These are phyloP conservation scores for Agelastica alni DNA, from an alignment of 2,888 invertebrate species.

Conservation along the genomic window DNA sequence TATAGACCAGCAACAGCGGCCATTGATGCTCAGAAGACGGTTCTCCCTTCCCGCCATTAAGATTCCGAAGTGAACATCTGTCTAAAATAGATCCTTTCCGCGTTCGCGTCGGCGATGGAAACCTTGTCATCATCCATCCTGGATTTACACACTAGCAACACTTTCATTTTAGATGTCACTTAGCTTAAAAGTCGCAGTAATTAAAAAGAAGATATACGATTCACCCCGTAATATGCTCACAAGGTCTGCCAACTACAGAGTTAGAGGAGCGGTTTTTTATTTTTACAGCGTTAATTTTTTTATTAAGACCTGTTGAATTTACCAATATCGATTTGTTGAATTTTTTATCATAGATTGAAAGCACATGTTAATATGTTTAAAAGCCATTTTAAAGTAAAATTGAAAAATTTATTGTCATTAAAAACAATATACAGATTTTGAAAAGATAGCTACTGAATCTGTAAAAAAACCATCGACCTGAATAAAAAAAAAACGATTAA, in stretches of 20 bases:
- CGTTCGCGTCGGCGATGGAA: constrained; percentile 1
- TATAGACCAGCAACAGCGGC: constrained; percentile 81
- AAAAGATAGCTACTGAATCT: too few relatives aligned
- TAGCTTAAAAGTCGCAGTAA: constrained; percentile 7
- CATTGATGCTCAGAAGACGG: constrained; percentile 57
- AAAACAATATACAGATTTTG: too few relatives aligned
- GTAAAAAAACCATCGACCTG: too few relatives aligned
- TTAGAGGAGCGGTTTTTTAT: too few relatives aligned
- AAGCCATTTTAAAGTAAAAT: too few relatives aligned
- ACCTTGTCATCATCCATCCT: constrained; percentile 17
- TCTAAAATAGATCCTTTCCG: constrained; percentile 14
- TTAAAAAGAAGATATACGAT: constrained; percentile 8
- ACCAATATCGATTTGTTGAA: too few relatives aligned
- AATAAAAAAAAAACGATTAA: too few relatives aligned
- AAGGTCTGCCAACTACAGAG: background rate
- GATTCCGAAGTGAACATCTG: constrained; percentile 34
- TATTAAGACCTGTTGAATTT: too few relatives aligned
- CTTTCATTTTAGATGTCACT: constrained; percentile 15
- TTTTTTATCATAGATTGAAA: too few relatives aligned
- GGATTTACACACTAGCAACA: constrained; percentile 17
- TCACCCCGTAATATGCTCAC: background rate
- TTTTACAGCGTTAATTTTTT: too few relatives aligned
- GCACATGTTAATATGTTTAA: too few relatives aligned
- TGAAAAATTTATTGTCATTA: too few relatives aligned
- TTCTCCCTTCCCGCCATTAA: constrained; percentile 48